These are phyloP conservation scores for Carcina quercana DNA, from an alignment of 2,888 invertebrate species.

Conservation along the genomic window DNA sequence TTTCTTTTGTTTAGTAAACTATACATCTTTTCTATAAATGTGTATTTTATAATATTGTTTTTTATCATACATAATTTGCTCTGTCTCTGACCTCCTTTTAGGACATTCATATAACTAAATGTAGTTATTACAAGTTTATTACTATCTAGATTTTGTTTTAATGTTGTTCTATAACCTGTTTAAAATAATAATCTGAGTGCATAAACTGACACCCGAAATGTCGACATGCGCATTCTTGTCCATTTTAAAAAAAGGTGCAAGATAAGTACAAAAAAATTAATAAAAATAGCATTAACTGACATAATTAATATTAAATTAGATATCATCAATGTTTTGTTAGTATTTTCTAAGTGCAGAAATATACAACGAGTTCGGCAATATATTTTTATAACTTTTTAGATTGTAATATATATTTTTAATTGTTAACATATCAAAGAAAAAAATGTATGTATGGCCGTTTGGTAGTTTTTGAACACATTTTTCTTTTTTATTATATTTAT, in stretches of 20 bases:
- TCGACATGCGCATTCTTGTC: no score
- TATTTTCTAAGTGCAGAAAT: conserved; percentile 8
- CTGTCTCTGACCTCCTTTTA: no score
- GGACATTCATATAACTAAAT: no score
- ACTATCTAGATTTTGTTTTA: no score
- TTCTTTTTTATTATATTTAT: conserved; percentile 32
- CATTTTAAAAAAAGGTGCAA: conserved; percentile 31
- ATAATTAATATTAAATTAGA: conserved; percentile 9
- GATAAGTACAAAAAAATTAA: conserved; percentile 51
- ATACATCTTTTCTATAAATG: no score
- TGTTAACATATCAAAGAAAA: conserved; percentile 57
- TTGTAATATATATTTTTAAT: conserved; percentile 27
- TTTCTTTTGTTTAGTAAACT: no score
- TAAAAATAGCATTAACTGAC: conserved; percentile 19
- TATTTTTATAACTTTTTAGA: conserved; percentile 57
- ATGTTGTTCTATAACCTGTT: no score
- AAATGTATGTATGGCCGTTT: conserved; percentile 23
- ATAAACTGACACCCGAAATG: no score
- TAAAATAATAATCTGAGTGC: no score
- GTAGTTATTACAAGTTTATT: no score
- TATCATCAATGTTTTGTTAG: conserved; percentile 5
- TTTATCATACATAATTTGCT: no score
- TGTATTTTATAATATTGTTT: no score
- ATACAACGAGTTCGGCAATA: conserved; percentile 47
- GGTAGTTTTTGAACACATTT: conserved; percentile 17